Evolutionary conservation across 2,888 invertebrate species (phyloP).

Genomic region (Zele albiditarsus): DNA sequence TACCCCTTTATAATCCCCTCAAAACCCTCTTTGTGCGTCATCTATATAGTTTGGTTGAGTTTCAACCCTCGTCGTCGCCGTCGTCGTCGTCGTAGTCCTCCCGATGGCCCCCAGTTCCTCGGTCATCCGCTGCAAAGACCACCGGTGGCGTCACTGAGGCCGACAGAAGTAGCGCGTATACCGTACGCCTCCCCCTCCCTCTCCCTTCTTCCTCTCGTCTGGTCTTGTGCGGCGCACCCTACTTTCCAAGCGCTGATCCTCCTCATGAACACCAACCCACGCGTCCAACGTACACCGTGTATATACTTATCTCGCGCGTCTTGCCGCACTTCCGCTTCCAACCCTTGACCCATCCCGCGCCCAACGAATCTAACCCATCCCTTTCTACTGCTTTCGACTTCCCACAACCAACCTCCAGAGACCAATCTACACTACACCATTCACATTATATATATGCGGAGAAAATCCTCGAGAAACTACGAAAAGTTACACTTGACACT

Average conservation of each 20-base stretch:
- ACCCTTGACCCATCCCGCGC: constrained; percentile 62
- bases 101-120: constrained; percentile 36
- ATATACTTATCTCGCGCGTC: constrained; percentile 54
- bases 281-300: constrained; percentile 35
- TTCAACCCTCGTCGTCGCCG: constrained; percentile 48
- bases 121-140: constrained; percentile 29
- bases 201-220: constrained; percentile 43
- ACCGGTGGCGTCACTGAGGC: constrained; percentile 2
- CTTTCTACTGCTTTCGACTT: not conserved
- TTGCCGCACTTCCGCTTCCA: constrained; percentile 66
- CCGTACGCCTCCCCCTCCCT: no score
- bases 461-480: constrained; percentile 34
- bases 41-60: constrained; percentile 38
- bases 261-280: constrained; percentile 19
- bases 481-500: no score
- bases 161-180: constrained; percentile 26
- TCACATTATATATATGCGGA: constrained; percentile 28
- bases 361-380: constrained; percentile 22
- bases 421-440: constrained; percentile 33
- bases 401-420: constrained; percentile 59
- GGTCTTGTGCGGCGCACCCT: not conserved
- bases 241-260: constrained; percentile 3
- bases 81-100: constrained; percentile 41
- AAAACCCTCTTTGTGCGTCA: constrained; percentile 18
- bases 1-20: constrained; percentile 10